phyloP scores from a whole-genome alignment of 2,888 invertebrate species.

The Periphyllus acericola region DNA sequence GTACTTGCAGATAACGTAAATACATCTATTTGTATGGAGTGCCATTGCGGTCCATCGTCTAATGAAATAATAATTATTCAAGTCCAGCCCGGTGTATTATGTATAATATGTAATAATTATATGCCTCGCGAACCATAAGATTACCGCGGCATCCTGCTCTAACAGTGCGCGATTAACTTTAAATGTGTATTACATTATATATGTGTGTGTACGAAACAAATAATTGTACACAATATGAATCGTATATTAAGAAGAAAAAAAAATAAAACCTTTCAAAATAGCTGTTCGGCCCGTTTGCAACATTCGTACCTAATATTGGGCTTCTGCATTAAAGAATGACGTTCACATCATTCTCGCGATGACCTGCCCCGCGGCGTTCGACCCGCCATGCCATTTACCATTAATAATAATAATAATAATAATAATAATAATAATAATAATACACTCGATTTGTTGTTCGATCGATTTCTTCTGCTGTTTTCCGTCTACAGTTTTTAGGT shows the following conservation, averaged over 20 bases:
- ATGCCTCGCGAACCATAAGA: no score
- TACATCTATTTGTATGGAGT: no score
- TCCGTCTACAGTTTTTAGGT: slow-evolving; percentile 49
- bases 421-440: slow-evolving; percentile 49
- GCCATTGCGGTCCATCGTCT: no score
- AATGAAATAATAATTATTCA: no score
- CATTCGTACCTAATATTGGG: slow-evolving; percentile 56
- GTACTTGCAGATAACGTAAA: no score
- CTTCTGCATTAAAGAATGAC: slow-evolving; percentile 55
- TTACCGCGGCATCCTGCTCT: no score
- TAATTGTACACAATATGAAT: background rate
- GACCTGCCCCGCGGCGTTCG: slow-evolving; percentile 52
- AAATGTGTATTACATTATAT: background rate
- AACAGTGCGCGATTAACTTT: background rate
- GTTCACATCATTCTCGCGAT: slow-evolving; percentile 47
- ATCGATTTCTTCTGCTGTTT: slow-evolving; percentile 57
- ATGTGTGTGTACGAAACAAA: no score
- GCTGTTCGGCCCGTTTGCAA: slow-evolving; percentile 35
- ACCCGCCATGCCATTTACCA: slow-evolving; percentile 57
- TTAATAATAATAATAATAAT: slow-evolving; percentile 51
- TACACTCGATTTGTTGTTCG: slow-evolving; percentile 47
- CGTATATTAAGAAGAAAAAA: slow-evolving; percentile 3
- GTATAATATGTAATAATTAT: no score
- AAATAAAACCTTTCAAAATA: slow-evolving; percentile 57
- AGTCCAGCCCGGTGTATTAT: no score